Base-by-base conservation (phyloP, 2,888 invertebrate species). In the Drosophila siamana region DNA sequence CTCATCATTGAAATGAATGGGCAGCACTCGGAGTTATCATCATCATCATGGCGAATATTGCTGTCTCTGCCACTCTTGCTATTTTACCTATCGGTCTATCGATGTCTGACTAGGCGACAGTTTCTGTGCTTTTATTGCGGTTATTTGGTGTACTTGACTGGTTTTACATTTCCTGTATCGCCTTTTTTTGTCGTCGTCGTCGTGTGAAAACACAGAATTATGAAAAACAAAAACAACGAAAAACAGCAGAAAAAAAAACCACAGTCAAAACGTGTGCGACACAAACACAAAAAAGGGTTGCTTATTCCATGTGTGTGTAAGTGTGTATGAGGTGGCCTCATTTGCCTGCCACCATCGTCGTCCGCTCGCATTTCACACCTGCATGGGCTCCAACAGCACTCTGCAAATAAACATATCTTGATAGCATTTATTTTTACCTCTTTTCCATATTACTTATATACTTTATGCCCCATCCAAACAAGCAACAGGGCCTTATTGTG, bases 121-220 rank as follows among this genome's bases (percentile, higher is more conserved):
- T 68, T 69, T 69, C 55, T n/a, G 43, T 62, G 70, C 63, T 59
- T 69, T 69, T 56, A 63, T 44, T 80, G 78, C 67, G 66, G 80
- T 78, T 70, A 66, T 77, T 79, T 68, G 62, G 79, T 79, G 83
- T 85, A 73, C 72, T 82, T 75, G 71, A 74, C 74, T 78, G 75
- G 80, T 80, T 84, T 88, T 76, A 86, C 85, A 85, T 85, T 85
- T 85, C 85, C 85, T 88, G 85, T 88, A 70, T 84, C 51, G 66
- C 67, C 69, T 72, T 80, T 84, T 80, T 79, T 77, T 65, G 24
- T 65, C n/a, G 63, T 69, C n/a, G 33, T 33, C 36, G 61, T 61
- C 56, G 68, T 71, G 74, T 74, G 74, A 73, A 69, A 71, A 19
- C 19, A 74, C 78, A 74, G 69, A 82, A 86, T 79, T 73, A 69